Evolutionary conservation across 1,140 invertebrate species (phyloP), one percentile per base, ranked within the genome.

Genomic region (Meloidogyne floridensis): DNA sequence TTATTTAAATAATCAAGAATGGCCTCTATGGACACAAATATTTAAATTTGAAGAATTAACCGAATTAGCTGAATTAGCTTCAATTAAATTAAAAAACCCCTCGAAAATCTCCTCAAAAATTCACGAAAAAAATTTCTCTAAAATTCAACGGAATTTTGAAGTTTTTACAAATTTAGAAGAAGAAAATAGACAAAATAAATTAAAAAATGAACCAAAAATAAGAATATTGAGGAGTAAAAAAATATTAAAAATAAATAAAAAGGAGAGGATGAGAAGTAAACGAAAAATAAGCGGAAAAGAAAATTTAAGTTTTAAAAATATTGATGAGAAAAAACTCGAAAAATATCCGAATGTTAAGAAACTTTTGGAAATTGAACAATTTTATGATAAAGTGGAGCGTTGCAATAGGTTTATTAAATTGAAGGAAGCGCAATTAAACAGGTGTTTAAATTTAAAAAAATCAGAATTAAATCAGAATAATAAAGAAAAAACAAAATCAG

Each of bases 281-380:
- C 47, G 47, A 47, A 47, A 47, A 4, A 47, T 47, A 47, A 47
- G 7, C 4, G 7, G 4, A 4, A 47, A 47, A 47, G 47, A 47
- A 47, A 47, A 47, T 47, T 6, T 47, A 4, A 47, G 47, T 65
- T 65, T 65, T n/a, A 65, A 65, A n/a, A 65, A n/a, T 65, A 65
- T 65, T 65, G 59, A n/a, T 69, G 77, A 79, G 5, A 51, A 79
- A 4, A n/a, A 13, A 18, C 72, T 79, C 2, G 53, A 79, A 53
- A 69, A 79, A 20, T 79, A 51, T 47, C 77, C 77, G 59, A 69
- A 79, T 51, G 59, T 79, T 6, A 54, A 47, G 51, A 47, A 79
- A 72, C 43, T 79, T 47, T 2, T 79, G 8, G 54, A 53, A 11
- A 51, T 79, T 15, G 77, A 79, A 71, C 65, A 8, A 9, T 79